Evolutionary conservation across 2,113 vertebrate genomes (phyloP).

Genomic region (Pteruthius melanotis): DNA sequence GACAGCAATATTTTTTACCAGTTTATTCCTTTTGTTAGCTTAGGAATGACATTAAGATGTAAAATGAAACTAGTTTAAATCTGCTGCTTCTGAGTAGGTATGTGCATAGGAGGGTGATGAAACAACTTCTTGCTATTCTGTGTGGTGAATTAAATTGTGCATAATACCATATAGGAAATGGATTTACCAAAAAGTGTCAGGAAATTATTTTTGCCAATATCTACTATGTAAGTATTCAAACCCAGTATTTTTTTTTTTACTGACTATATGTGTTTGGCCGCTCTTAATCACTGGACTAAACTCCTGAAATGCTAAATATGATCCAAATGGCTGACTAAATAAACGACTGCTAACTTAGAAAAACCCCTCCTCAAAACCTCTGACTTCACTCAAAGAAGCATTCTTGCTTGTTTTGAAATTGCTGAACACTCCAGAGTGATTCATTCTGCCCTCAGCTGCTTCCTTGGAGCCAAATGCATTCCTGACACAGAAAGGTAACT

Average conservation of each 20-base stretch:
- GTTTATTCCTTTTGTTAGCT: not conserved
- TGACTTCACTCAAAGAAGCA: not conserved
- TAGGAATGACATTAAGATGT: not conserved
- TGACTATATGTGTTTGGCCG: not conserved
- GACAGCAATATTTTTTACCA: not conserved
- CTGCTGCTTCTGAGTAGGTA: not conserved
- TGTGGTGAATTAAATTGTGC: not conserved
- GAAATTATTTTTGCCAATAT: not conserved
- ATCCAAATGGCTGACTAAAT: not conserved
- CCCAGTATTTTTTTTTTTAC: not conserved
- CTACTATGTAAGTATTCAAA: not conserved
- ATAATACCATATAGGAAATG: not conserved
- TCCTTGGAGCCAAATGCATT: not conserved
- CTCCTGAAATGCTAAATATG: not conserved
- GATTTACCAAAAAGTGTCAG: not conserved
- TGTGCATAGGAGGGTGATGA: not conserved
- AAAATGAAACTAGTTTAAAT: not conserved
- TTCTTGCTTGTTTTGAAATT: conserved; percentile 22
- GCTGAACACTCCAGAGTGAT: not conserved
- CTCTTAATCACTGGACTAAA: conserved; percentile 4
- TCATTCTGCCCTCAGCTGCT: not conserved
- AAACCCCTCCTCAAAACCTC: not conserved
- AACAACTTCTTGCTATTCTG: not conserved
- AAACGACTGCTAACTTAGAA: not conserved
- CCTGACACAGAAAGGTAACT: conserved; percentile 11